Evolutionary conservation across 2,888 invertebrate species (phyloP).

Genomic region (Leptinotarsa tumamoca): DNA sequence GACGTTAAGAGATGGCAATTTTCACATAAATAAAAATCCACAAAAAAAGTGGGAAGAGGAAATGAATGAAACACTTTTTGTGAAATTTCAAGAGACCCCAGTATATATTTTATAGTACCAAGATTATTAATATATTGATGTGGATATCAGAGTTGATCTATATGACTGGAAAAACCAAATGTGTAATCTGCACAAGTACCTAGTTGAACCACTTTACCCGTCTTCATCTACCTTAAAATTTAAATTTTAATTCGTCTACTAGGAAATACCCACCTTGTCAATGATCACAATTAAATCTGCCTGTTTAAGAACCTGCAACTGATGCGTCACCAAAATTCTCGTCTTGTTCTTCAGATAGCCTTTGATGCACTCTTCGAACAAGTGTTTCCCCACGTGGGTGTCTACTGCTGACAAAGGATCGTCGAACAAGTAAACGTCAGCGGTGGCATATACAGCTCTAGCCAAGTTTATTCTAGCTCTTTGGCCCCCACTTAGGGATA

Average conservation of each 20-base stretch:
- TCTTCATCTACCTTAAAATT: not conserved
- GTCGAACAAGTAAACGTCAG: slow-evolving; percentile 82
- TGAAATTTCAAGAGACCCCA: too few species aligned
- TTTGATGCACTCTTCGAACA: slow-evolving; percentile 80
- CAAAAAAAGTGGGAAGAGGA: too few species aligned
- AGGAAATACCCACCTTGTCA: slow-evolving; percentile 68
- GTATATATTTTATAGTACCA: too few species aligned
- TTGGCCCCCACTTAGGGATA: slow-evolving; percentile 84
- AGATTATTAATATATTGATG: too few species aligned
- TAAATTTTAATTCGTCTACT: not conserved
- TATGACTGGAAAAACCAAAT: too few species aligned
- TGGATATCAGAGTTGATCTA: too few species aligned
- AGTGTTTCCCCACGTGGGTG: slow-evolving; percentile 78
- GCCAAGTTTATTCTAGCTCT: slow-evolving; percentile 83
- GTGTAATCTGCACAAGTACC: too few species aligned
- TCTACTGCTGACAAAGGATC: slow-evolving; percentile 87
- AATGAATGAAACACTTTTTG: too few species aligned
- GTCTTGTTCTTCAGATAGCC: slow-evolving; percentile 73
- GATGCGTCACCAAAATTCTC: slow-evolving; percentile 87
- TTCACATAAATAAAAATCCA: too few species aligned
- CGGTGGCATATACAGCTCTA: slow-evolving; percentile 81
- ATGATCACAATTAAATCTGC: slow-evolving; percentile 77
- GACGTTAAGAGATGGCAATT: too few species aligned
- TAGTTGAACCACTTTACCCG: not conserved
- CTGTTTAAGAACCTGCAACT: slow-evolving; percentile 79